Conservation (phyloP, 2,113 vertebrate species). For the Tamias sibiricus region DNA sequence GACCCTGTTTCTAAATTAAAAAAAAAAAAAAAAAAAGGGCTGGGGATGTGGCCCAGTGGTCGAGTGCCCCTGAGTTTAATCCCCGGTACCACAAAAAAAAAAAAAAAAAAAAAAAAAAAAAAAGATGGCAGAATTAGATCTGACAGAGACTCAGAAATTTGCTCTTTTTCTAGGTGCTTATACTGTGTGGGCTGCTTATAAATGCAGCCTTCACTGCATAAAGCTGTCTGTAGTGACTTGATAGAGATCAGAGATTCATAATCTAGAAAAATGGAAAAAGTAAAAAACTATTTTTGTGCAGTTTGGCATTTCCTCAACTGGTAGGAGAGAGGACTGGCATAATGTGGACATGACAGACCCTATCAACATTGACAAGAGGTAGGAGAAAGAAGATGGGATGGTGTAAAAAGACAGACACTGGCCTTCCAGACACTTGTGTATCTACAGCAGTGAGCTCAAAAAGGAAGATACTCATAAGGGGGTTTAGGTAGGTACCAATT, state of each 20-base stretch:
- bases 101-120: too few relatives aligned
- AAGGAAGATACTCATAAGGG: background rate
- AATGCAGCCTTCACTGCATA: background rate
- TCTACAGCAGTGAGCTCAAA: background rate
- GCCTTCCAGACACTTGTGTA: background rate
- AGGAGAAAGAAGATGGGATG: background rate
- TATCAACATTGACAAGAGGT: background rate
- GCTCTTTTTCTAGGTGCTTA: conserved; percentile 32
- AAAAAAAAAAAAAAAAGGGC: too few relatives aligned
- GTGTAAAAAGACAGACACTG: background rate
- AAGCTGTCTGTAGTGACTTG: background rate
- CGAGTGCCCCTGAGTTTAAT: too few relatives aligned
- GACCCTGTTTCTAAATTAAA: too few relatives aligned
- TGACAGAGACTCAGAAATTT: conserved; percentile 27
- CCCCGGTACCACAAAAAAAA: too few relatives aligned
- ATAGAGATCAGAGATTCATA: conserved; percentile 16
- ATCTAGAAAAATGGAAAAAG: conserved; percentile 46
- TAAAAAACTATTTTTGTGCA: background rate
- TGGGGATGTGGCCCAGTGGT: too few relatives aligned
- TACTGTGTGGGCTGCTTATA: background rate
- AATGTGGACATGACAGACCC: background rate
- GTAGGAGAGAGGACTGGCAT: background rate
- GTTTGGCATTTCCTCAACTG: background rate
- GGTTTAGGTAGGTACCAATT: background rate
- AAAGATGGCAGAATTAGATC: conserved; percentile 51